Evolutionary conservation across 2,113 vertebrate genomes (phyloP), one percentile per base, ranked within the genome.

Genomic region (Sphaerodactylus townsendi): DNA sequence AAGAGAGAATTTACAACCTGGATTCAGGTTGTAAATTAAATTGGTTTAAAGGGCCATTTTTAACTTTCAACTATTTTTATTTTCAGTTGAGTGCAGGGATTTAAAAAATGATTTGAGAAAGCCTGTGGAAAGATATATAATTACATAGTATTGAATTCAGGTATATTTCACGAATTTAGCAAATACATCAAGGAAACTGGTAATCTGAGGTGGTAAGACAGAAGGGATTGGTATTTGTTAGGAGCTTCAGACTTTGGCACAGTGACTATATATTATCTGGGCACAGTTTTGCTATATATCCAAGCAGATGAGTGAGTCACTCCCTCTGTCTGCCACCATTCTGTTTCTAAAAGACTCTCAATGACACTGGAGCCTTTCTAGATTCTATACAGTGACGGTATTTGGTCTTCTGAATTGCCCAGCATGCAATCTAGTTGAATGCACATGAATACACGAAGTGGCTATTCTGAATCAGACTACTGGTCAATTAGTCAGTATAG

Each of bases 1-100:
- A 64, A 86, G 79, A 75, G 66, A 77, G 28, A 87, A 53, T 74
- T 73, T 88, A 80, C 14, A 37, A 62, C 35, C 56, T 85, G 48
- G 70, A 87, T 83, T 74, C 80, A 70, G n/a, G n/a, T n/a, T n/a
- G n/a, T n/a, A n/a, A n/a, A n/a, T n/a, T 8, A 19, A 33, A 76
- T 74, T 76, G 14, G 65, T 86, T 88, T 86, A 56, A 78, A 84
- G 10, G 2, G n/a, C n/a, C n/a, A n/a, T 28, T 33, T 56, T 44
- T 44, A 44, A 64, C 1, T 81, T 84, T 76, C 56, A 25, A 50
- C n/a, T 69, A 48, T 37, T 44, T 44, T 44, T 44, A 48, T 13
- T 85, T 82, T 48, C 86, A 85, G 11, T 59, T 66, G 85, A 79
- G 41, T 81, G 83, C 17, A 64, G 53, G 39, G 50, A 8, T 81